These are phyloP conservation scores for Amia ocellicauda DNA, from an alignment of 2,113 vertebrate genomes.

Conservation along the genomic window DNA sequence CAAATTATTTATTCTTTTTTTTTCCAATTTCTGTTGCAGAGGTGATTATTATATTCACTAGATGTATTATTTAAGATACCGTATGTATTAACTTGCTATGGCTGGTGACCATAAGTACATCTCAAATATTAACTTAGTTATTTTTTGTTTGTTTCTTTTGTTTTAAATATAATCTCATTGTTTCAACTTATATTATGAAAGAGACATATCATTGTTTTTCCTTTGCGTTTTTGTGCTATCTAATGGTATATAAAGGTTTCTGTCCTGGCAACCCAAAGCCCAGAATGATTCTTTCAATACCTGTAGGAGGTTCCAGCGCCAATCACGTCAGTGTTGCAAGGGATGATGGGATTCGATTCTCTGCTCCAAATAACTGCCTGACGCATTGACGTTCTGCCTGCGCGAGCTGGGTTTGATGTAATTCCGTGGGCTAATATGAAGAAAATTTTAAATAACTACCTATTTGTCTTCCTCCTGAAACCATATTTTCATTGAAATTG, in stretches of 20 bases:
- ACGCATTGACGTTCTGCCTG: no score
- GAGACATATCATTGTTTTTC: slow-evolving; percentile 25
- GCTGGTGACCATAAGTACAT: slow-evolving; percentile 94
- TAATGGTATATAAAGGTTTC: not conserved
- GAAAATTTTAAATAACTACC: no score
- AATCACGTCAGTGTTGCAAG: not conserved
- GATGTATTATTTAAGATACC: slow-evolving; percentile 91
- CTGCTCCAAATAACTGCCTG: no score
- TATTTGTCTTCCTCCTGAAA: no score
- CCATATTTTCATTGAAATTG: no score
- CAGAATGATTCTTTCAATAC: not conserved
- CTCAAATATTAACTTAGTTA: slow-evolving; percentile 67
- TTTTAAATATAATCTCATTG: slow-evolving; percentile 51
- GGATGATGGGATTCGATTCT: not conserved
- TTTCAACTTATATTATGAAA: slow-evolving; percentile 42
- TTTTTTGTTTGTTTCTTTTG: slow-evolving; percentile 39
- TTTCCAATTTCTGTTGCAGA: slow-evolving; percentile 69
- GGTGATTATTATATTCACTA: slow-evolving; percentile 72
- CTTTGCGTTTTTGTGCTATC: slow-evolving; percentile 24
- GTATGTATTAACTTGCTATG: slow-evolving; percentile 90
- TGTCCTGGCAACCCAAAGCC: not conserved
- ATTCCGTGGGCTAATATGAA: no score
- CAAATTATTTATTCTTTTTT: slow-evolving; percentile 88
- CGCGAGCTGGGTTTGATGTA: no score
- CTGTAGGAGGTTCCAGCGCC: not conserved